Conservation (phyloP, 2,797 vertebrate genomes). For the Lepus oiostolus region DNA sequence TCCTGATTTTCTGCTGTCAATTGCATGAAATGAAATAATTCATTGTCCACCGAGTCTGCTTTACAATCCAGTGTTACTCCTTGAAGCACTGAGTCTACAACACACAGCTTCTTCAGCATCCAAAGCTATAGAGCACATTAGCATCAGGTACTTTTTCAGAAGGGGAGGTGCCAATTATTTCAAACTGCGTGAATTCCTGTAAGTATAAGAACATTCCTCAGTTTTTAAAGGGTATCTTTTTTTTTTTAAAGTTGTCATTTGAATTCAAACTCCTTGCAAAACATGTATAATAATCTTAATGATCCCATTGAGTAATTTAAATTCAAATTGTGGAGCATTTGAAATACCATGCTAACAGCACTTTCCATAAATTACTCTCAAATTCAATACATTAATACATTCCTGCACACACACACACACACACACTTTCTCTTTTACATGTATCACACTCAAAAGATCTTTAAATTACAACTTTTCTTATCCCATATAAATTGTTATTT, state of each 20-base stretch:
- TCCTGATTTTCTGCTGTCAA: background rate
- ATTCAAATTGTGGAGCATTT: slow-evolving; percentile 90
- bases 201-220: slow-evolving; percentile 85
- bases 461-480: slow-evolving; percentile 89
- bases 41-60: background rate
- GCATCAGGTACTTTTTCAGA: slow-evolving; percentile 69
- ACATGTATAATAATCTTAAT: slow-evolving; percentile 92
- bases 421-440: slow-evolving; percentile 63
- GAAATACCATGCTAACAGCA: slow-evolving; percentile 89
- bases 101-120: background rate
- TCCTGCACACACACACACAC: slow-evolving; percentile 85
- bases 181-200: slow-evolving; percentile 82
- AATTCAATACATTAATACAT: slow-evolving; percentile 88
- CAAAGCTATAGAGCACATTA: background rate
- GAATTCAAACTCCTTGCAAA: slow-evolving; percentile 89
- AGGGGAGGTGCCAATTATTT: slow-evolving; percentile 77
- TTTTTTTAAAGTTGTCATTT: slow-evolving; percentile 88
- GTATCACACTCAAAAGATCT: slow-evolving; percentile 80
- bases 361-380: slow-evolving; percentile 91
- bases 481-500: slow-evolving; percentile 87
- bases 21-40: slow-evolving; percentile 17
- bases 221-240: slow-evolving; percentile 83
- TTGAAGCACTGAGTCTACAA: background rate
- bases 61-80: background rate
- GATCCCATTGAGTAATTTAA: slow-evolving; percentile 91